Conservation (phyloP, 2,797 vertebrate genomes). For the Babyrousa celebensis region DNA sequence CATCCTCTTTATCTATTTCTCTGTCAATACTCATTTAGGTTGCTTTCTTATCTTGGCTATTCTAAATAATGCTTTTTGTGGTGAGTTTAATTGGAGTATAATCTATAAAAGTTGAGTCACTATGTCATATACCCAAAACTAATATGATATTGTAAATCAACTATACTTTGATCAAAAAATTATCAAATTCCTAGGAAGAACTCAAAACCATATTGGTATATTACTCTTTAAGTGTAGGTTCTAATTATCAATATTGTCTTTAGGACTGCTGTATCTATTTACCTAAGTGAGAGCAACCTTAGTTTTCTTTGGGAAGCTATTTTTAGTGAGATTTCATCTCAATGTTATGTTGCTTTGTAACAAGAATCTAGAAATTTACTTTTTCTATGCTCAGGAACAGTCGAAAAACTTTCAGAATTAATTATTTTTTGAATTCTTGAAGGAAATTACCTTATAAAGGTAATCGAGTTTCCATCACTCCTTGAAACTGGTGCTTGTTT, state of each 20-base stretch:
- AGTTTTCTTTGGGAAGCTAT: background rate
- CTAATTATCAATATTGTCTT: background rate
- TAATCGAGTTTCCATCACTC: no score
- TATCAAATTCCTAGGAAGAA: slow-evolving; percentile 12
- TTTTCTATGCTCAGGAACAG: background rate
- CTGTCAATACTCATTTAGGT: background rate
- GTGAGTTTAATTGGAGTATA: background rate
- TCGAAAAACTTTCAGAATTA: slow-evolving; percentile 47
- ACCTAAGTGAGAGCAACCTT: background rate
- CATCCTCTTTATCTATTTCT: background rate
- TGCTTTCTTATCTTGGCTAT: background rate
- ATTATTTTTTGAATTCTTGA: slow-evolving; percentile 30
- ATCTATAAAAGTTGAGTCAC: background rate
- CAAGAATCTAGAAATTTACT: background rate
- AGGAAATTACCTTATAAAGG: background rate
- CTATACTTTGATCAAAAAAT: background rate
- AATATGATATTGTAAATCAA: background rate
- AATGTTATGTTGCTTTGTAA: background rate
- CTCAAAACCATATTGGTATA: background rate
- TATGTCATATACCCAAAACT: background rate
- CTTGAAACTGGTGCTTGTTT: slow-evolving; percentile 17
- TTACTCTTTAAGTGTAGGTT: background rate
- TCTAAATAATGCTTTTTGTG: background rate
- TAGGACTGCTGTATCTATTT: background rate
- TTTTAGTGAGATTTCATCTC: background rate